Evolutionary conservation across 2,888 invertebrate genomes (phyloP), one percentile per base, ranked within the genome.

Genomic region (Hydraecia micacea): DNA sequence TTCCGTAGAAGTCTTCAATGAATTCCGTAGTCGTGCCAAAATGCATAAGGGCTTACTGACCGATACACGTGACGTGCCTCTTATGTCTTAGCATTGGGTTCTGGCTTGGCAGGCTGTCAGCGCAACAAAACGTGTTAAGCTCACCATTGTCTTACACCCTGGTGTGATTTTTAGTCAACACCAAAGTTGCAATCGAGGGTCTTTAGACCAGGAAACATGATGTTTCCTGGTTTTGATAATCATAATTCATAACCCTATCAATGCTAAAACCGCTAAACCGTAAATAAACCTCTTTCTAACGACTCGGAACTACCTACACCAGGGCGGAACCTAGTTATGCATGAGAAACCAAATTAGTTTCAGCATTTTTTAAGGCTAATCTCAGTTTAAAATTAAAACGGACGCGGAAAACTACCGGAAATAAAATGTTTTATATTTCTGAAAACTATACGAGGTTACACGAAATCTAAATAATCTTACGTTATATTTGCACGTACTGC

Each of bases 401-500:
- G 77, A 63, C 76, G 55, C 73, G 75, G 70, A 80, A 81, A 81
- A 67, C 75, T 77, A 73, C 63, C 81, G 83, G 86, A 79, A 68
- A 70, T 63, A 2, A 69, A 70, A 62, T 39, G 32, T 66, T 80
- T 82, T 75, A 70, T 67, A 73, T 69, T 65, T 69, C 58, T 46
- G 28, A 76, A 66, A 74, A 83, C 39, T 71, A 39, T 71, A 66
- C 70, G 70, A 87, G 83, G 86, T 72, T 73, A 75, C 65, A 77
- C 71, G n/a, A 58, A 67, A 76, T 69, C 60, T 58, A 21, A 55
- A 73, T 86, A 78, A 86, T 87, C 86, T 76, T 25, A 55, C 13
- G 5, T 65, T 75, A 58, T 81, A 87, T 87, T 87, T 85, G 65
- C 75, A 85, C 78, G 82, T 73, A 66, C 83, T 79, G 75, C 75